These are phyloP conservation scores for Holacanthella duospinosa DNA, from an alignment of 2,888 invertebrate species.

Conservation along the genomic window DNA sequence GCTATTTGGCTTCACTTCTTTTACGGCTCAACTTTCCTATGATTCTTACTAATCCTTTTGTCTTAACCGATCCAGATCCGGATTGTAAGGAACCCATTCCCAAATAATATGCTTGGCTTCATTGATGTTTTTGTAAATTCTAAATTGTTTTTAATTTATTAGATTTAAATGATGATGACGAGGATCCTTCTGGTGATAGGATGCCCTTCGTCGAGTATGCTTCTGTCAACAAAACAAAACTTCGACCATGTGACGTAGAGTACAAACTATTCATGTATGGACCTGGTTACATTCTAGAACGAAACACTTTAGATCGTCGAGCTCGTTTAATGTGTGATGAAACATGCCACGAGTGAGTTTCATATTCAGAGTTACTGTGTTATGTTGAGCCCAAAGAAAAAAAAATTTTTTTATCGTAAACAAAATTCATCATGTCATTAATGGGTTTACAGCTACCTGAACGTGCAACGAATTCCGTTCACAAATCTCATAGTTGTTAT, in stretches of 20 bases:
- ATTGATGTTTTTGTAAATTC: too few relatives aligned
- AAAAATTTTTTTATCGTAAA: background rate
- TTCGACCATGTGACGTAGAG: slow-evolving; percentile 71
- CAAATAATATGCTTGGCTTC: too few relatives aligned
- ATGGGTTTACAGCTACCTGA: slow-evolving; percentile 64
- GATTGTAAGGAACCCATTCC: background rate
- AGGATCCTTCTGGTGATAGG: background rate
- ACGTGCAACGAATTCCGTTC: slow-evolving; percentile 81
- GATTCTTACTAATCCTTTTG: background rate
- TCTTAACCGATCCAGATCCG: background rate
- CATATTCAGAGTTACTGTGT: background rate
- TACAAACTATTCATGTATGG: slow-evolving; percentile 52
- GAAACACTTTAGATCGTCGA: slow-evolving; percentile 81
- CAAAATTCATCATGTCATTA: background rate
- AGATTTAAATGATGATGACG: background rate
- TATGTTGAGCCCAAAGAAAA: background rate
- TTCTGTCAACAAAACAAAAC: slow-evolving; percentile 55
- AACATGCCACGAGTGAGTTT: slow-evolving; percentile 7
- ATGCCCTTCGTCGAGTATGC: slow-evolving; percentile 37
- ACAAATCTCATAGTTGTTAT: slow-evolving; percentile 79
- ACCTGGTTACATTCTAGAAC: slow-evolving; percentile 60
- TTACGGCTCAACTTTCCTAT: slow-evolving; percentile 25
- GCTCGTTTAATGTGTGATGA: background rate
- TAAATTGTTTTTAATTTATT: background rate
- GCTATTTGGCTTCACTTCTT: slow-evolving; percentile 27